Base-by-base conservation (phyloP, 2,797 vertebrate genomes). In the Pterois miles region DNA sequence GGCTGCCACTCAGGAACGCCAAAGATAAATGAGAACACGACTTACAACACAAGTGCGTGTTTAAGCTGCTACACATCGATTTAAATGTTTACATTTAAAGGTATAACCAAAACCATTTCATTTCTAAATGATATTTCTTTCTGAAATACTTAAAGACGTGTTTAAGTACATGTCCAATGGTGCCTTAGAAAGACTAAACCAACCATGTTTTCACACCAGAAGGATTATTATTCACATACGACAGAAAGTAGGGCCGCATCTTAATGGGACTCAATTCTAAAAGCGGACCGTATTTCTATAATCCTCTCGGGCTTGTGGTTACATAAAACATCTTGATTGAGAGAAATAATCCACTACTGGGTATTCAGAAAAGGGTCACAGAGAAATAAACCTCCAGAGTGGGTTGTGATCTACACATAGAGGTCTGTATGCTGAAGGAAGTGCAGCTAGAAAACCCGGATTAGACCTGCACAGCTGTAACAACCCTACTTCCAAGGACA, bases 241-340 rank as follows among this genome's bases (percentile, higher is more conserved):
- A 52, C 48, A 82, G 76, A 82, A 80, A 85, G 76, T 69, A 76
- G 38, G 6, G 73, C 27, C n/a, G 4, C 74, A 77, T 91, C 86
- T 85, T 89, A 62, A 66, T 65, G 76, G 83, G 74, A 70, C 85
- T 83, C 27, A 72, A 83, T 87, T 88, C 87, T 87, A 87, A 91
- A 92, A 87, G 88, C 34, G 36, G 80, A 82, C 27, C 86, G 78
- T 86, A 86, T 89, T 91, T 53, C 81, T 79, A 79, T 92, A 92
- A 93, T 93, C 92, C 93, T 92, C 84, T 88, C 76, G 76, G 80
- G 82, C 86, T 71, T 80, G 80, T 64, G 38, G 86, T 94, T 92
- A 91, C 83, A 91, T 93, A 93, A 93, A 89, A 85, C 86, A 86
- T 93, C 88, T 92, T 92, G 91, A 93, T 88, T 88, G 91, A 90